phyloP scores from a whole-genome alignment of 2,888 invertebrate genomes.

The Trichopria drosophilae region DNA sequence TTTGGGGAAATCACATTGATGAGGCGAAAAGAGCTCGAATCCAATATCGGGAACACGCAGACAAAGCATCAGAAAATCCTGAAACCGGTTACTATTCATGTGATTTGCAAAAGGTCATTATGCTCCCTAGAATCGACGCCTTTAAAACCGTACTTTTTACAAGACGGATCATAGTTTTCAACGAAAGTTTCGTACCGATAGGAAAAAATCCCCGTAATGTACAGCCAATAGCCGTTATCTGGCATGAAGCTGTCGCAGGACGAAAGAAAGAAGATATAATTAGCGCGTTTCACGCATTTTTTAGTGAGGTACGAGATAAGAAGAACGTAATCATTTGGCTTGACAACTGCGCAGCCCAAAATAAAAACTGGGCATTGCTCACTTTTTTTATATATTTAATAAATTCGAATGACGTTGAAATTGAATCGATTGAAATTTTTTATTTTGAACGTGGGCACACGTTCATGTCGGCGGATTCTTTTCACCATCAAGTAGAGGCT shows the following conservation, averaged over 20 bases:
- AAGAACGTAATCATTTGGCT: constrained; percentile 13
- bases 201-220: neutral
- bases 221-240: neutral
- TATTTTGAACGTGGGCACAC: constrained; percentile 22
- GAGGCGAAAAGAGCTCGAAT: too few species aligned
- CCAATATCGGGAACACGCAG: too few species aligned
- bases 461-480: constrained; percentile 21
- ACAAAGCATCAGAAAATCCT: too few species aligned
- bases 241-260: constrained; percentile 10
- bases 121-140: neutral
- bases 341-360: constrained; percentile 12
- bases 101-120: too few species aligned
- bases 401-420: constrained; percentile 7
- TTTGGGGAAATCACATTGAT: too few species aligned
- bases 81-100: too few species aligned
- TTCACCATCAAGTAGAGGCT: constrained; percentile 27
- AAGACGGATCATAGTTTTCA: neutral
- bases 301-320: constrained; percentile 4
- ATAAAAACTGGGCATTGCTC: constrained; percentile 13
- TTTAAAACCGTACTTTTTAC: constrained; percentile 1
- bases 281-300: constrained; percentile 6
- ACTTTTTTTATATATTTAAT: constrained; percentile 13
- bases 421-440: constrained; percentile 1
- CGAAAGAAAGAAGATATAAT: constrained; percentile 13
- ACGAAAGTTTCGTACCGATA: constrained; percentile 4